Evolutionary conservation across 1,140 invertebrate species (phyloP).

Genomic region (Epicauta chinensis): DNA sequence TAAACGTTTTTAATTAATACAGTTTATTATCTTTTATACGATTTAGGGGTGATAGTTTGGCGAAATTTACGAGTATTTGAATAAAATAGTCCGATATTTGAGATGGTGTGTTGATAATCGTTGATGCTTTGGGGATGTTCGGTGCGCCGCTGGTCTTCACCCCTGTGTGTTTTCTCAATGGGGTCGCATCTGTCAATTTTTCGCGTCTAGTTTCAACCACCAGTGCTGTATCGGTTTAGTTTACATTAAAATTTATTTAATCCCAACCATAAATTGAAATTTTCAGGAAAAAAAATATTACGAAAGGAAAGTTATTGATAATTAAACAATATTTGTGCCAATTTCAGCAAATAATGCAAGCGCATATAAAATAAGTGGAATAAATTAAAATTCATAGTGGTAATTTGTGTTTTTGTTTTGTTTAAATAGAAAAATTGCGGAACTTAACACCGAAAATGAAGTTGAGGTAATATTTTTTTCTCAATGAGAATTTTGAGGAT

Average conservation of each 20-base stretch:
- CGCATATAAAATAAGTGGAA: too few species aligned
- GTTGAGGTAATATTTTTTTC: too few species aligned
- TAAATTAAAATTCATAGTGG: too few species aligned
- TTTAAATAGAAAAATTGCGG: too few species aligned
- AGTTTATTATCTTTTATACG: too few species aligned
- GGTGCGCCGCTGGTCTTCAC: conserved; percentile 33
- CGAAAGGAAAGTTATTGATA: neutral
- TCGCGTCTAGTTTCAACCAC: conserved; percentile 28
- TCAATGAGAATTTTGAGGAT: too few species aligned
- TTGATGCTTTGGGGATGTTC: too few species aligned
- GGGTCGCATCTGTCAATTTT: conserved; percentile 44
- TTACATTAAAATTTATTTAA: conserved; percentile 18
- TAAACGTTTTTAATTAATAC: too few species aligned
- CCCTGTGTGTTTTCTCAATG: conserved; percentile 29
- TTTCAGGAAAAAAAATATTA: neutral
- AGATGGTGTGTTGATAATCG: too few species aligned
- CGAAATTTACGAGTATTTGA: neutral
- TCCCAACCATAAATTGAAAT: neutral
- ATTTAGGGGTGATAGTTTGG: too few species aligned
- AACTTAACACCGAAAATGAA: too few species aligned
- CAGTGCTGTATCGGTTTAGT: conserved; percentile 29
- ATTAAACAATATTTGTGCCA: neutral
- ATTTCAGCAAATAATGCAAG: neutral
- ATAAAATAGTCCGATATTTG: neutral
- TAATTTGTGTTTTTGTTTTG: too few species aligned